phyloP scores from a whole-genome alignment of 2,113 vertebrate species.

The Aegithalos caudatus region DNA sequence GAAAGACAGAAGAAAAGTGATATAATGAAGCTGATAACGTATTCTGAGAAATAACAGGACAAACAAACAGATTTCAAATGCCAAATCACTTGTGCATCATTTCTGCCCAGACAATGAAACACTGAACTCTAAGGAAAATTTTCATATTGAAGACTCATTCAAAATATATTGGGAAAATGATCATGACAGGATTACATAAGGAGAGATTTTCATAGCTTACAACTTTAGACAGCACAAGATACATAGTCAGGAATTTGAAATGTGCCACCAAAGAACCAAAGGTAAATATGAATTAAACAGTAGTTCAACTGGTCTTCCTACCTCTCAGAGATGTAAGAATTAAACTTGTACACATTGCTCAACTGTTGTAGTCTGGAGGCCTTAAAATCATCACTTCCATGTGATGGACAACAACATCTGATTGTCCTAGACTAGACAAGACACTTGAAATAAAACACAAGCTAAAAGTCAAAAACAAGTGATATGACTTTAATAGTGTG shows the following conservation, averaged over 20 bases:
- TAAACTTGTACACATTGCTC: background rate
- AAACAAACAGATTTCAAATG: background rate
- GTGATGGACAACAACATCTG: background rate
- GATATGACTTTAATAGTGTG: background rate
- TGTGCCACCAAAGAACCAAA: background rate
- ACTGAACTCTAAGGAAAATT: background rate
- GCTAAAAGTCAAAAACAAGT: background rate
- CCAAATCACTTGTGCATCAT: background rate
- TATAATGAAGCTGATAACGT: background rate
- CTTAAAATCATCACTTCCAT: background rate
- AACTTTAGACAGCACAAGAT: background rate
- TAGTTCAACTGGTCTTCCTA: background rate
- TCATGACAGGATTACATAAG: background rate
- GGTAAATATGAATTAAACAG: background rate
- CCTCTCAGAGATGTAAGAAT: background rate
- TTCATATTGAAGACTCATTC: background rate
- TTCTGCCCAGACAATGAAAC: background rate
- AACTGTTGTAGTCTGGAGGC: background rate
- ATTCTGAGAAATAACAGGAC: background rate
- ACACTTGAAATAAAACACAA: background rate
- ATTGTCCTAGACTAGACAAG: background rate
- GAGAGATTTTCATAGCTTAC: background rate
- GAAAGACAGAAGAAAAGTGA: background rate
- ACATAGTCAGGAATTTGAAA: background rate
- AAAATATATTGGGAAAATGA: background rate